Conservation (phyloP, 2,113 vertebrate genomes). For the Anoplopoma fimbria region DNA sequence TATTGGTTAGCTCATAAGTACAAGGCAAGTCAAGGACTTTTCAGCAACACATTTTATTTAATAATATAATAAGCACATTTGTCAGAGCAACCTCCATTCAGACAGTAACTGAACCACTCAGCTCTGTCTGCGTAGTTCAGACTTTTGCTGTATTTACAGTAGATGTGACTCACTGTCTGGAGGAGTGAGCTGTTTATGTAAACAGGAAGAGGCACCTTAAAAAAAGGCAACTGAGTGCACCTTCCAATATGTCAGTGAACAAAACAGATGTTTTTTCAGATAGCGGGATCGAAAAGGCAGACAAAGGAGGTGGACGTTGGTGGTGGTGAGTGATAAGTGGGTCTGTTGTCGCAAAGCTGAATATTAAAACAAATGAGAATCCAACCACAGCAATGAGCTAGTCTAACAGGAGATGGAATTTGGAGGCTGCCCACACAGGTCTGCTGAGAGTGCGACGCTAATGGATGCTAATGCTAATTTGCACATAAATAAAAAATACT, state of each 20-base stretch:
- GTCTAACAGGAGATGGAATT: constrained; percentile 3
- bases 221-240: background rate
- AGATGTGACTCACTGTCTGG: constrained; percentile 52
- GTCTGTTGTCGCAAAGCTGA: constrained; percentile 12
- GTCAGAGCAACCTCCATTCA: background rate
- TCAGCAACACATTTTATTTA: background rate
- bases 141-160: constrained; percentile 36
- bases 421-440: constrained; percentile 51
- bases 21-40: background rate
- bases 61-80: background rate
- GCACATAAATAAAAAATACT: constrained; percentile 32
- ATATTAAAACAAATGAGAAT: constrained; percentile 46
- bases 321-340: background rate
- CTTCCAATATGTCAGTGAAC: constrained; percentile 24
- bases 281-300: constrained; percentile 13
- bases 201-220: constrained; percentile 25
- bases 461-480: constrained; percentile 39
- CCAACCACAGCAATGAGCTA: constrained; percentile 25
- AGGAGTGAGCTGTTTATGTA: constrained; percentile 44
- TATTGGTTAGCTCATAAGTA: background rate
- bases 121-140: background rate
- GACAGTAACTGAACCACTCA: constrained; percentile 2
- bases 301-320: constrained; percentile 34
- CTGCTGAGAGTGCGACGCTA: constrained; percentile 26
- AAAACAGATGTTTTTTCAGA: constrained; percentile 46